phyloP scores from a whole-genome alignment of 2,797 vertebrate species.

The Leptoclinus maculatus region DNA sequence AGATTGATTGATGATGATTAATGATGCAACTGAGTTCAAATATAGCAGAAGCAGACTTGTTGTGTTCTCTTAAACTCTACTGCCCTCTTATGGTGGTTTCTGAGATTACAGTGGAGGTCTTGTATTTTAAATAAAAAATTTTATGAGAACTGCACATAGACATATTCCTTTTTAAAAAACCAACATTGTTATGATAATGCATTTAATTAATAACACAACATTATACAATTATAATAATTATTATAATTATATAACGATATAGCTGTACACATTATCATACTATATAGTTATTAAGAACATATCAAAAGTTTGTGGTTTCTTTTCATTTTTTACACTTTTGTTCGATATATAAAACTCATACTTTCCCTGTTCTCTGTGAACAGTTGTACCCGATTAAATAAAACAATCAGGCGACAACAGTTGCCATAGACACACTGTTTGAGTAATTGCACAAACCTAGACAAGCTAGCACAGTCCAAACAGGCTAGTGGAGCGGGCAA shows the following conservation, averaged over 20 bases:
- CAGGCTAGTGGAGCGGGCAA: neutral
- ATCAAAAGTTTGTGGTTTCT: neutral
- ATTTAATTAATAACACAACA: neutral
- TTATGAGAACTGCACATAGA: neutral
- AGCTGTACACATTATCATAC: neutral
- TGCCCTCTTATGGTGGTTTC: constrained; percentile 67
- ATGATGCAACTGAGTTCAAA: neutral
- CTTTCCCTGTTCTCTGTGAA: constrained; percentile 2
- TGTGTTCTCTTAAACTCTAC: constrained; percentile 43
- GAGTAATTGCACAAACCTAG: constrained; percentile 38
- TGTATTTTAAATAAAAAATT: neutral
- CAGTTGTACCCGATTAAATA: constrained; percentile 16
- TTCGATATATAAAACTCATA: constrained; percentile 2
- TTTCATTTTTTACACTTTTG: neutral
- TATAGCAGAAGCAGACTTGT: neutral
- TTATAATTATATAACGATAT: neutral
- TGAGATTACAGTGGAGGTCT: constrained; percentile 38
- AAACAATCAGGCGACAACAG: constrained; percentile 55
- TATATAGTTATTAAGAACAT: neutral
- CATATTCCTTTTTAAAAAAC: neutral
- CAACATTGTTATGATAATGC: neutral
- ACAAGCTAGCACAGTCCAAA: constrained; percentile 27
- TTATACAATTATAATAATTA: neutral
- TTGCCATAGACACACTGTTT: constrained; percentile 68
- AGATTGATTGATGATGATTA: neutral